These are phyloP conservation scores for Blennius ocellaris DNA, from an alignment of 2,113 vertebrate genomes.

Conservation along the genomic window DNA sequence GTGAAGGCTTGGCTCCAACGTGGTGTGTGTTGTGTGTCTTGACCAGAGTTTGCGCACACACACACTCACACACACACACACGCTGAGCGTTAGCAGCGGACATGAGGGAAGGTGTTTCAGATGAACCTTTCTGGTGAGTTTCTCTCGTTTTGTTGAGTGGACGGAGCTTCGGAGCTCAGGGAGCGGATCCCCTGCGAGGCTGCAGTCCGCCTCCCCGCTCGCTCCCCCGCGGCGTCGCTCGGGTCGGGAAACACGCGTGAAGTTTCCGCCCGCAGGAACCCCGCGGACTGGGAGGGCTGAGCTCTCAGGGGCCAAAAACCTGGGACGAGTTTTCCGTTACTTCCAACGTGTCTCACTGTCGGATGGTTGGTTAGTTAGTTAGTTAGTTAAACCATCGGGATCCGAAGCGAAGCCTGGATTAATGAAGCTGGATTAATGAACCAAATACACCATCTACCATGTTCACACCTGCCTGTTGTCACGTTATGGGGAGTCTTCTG, in stretches of 20 bases:
- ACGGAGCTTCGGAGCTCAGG: neutral
- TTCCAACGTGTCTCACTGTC: too few species aligned
- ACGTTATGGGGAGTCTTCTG: too few species aligned
- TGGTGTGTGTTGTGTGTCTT: slow-evolving; percentile 1
- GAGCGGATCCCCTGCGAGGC: neutral
- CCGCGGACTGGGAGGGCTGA: neutral
- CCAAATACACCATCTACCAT: too few species aligned
- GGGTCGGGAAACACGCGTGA: slow-evolving; percentile 1
- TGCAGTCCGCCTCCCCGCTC: neutral
- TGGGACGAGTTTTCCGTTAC: too few species aligned
- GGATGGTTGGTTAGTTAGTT: too few species aligned
- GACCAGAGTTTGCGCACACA: neutral
- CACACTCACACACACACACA: too few species aligned
- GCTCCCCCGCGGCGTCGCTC: neutral
- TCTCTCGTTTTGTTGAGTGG: neutral
- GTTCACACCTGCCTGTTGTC: too few species aligned
- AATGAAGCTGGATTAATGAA: too few species aligned
- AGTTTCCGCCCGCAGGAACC: slow-evolving; percentile 9
- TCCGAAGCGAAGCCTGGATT: too few species aligned
- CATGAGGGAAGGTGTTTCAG: neutral
- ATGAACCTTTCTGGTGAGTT: slow-evolving; percentile 70
- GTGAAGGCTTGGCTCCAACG: slow-evolving; percentile 47
- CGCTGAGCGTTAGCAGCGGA: neutral
- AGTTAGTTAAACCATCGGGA: too few species aligned
- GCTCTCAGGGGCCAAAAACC: too few species aligned